phyloP scores from a whole-genome alignment of 2,113 vertebrate genomes.

The Hypocryptadius cinnamomeus region DNA sequence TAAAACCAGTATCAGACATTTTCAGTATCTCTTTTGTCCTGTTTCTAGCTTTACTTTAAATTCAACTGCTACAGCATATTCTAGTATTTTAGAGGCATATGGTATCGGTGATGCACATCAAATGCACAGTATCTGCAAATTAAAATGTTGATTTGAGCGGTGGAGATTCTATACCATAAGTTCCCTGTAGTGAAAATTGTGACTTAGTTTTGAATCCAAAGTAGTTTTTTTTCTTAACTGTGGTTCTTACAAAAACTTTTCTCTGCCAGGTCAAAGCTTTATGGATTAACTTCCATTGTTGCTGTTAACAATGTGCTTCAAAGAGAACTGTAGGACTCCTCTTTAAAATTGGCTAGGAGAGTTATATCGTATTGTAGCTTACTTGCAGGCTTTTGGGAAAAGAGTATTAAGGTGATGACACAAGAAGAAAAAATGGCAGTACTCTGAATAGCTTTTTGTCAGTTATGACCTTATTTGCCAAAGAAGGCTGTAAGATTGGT shows the following conservation, averaged over 20 bases:
- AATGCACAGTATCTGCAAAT: not conserved
- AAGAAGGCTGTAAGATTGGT: not conserved
- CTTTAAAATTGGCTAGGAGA: not conserved
- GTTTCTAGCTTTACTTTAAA: not conserved
- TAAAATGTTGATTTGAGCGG: not conserved
- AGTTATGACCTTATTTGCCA: not conserved
- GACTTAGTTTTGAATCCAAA: not conserved
- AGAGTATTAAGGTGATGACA: not conserved
- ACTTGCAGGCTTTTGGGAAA: slow-evolving; percentile 20
- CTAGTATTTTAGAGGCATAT: fast-evolving
- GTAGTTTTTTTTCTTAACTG: not conserved
- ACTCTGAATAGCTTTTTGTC: not conserved
- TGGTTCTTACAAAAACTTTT: not conserved
- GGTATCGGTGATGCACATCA: not conserved
- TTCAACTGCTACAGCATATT: not conserved
- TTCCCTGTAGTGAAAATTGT: not conserved
- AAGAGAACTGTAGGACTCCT: slow-evolving; percentile 13
- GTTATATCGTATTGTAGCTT: not conserved
- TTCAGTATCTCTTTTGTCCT: not conserved
- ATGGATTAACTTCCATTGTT: slow-evolving; percentile 1
- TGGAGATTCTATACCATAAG: not conserved
- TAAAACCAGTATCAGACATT: not conserved
- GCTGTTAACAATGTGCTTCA: slow-evolving; percentile 24
- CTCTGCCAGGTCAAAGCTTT: not conserved
- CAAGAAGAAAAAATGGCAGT: not conserved